A percentile compares a stretch with the other conserved stretches of the same genome.
Conservation (phyloP, 2,888 invertebrate species). For the Caenorhabditis wallacei region DNA sequence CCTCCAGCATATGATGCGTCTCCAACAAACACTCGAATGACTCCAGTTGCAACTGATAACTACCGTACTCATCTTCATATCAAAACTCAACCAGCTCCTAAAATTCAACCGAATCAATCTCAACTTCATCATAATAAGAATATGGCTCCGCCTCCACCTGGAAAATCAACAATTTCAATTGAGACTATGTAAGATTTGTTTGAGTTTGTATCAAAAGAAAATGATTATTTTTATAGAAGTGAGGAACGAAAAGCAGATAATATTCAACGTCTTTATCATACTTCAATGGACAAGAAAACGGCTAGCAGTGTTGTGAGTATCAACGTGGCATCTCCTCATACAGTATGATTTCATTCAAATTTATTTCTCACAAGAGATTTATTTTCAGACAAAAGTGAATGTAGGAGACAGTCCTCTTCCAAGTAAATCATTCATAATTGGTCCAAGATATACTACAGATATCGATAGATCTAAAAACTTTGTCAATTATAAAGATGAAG, state of each 20-base stretch:
- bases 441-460: slow-evolving; percentile 58
- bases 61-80: slow-evolving; percentile 63
- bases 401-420: slow-evolving; percentile 57
- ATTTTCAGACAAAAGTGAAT: slow-evolving; percentile 64
- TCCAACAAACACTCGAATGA: slow-evolving; percentile 52
- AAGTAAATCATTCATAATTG: slow-evolving; percentile 62
- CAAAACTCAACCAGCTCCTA: slow-evolving; percentile 46
- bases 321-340: slow-evolving; percentile 63
- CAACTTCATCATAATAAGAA: slow-evolving; percentile 48
- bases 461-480: slow-evolving; percentile 55
- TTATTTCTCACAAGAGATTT: background rate
- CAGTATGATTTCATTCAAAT: slow-evolving; percentile 28
- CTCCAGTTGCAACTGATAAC: slow-evolving; percentile 57
- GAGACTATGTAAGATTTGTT: slow-evolving; percentile 52
- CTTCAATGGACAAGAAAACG: slow-evolving; percentile 60
- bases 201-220: background rate
- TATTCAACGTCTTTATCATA: slow-evolving; percentile 57
- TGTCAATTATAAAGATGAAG: slow-evolving; percentile 63
- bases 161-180: slow-evolving; percentile 57
- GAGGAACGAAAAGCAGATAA: slow-evolving; percentile 60
- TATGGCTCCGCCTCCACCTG: slow-evolving; percentile 62
- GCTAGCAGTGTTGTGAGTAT: slow-evolving; percentile 62
- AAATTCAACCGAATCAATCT: background rate
- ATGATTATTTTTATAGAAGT: slow-evolving; percentile 28
- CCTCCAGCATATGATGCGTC: slow-evolving; percentile 65